A percentile compares a stretch with the other conserved stretches of the same genome.
Conservation (phyloP, 2,888 invertebrate genomes). For the Acanthosepion pharaonis region DNA sequence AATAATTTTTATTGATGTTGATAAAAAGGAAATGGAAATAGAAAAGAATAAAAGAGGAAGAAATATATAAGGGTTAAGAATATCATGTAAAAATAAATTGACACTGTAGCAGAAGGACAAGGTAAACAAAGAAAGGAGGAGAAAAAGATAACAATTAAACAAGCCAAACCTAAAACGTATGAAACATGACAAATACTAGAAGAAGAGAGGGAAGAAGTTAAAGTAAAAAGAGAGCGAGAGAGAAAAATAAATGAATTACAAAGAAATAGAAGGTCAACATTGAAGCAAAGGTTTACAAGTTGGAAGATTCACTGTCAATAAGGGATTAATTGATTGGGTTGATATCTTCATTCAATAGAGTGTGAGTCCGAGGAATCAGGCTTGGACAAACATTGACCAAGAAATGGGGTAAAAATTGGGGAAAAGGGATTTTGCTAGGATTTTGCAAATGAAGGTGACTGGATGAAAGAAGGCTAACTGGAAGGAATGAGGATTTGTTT, state of each 20-base stretch:
- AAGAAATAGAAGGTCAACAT: not conserved
- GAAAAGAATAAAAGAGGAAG: too few relatives aligned
- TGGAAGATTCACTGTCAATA: slow-evolving; percentile 2
- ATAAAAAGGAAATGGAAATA: too few relatives aligned
- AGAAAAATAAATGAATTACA: not conserved
- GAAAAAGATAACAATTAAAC: not conserved
- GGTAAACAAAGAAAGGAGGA: not conserved
- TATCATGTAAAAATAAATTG: too few relatives aligned
- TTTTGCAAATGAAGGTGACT: not conserved
- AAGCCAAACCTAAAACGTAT: too few relatives aligned
- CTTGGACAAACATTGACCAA: not conserved
- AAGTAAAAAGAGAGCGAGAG: too few relatives aligned
- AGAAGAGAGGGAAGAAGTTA: too few relatives aligned
- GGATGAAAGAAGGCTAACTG: not conserved
- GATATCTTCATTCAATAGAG: not conserved
- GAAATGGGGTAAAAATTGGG: not conserved
- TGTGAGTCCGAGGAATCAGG: not conserved
- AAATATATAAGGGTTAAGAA: too few relatives aligned
- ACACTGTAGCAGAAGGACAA: too few relatives aligned
- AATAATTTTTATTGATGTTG: too few relatives aligned
- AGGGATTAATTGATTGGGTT: not conserved
- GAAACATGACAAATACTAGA: too few relatives aligned
- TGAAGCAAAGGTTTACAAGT: not conserved
- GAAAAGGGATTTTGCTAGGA: not conserved
- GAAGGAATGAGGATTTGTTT: not conserved